These are phyloP conservation scores for Caenorhabditis remanei DNA, from an alignment of 1,140 invertebrate species.

Conservation along the genomic window DNA sequence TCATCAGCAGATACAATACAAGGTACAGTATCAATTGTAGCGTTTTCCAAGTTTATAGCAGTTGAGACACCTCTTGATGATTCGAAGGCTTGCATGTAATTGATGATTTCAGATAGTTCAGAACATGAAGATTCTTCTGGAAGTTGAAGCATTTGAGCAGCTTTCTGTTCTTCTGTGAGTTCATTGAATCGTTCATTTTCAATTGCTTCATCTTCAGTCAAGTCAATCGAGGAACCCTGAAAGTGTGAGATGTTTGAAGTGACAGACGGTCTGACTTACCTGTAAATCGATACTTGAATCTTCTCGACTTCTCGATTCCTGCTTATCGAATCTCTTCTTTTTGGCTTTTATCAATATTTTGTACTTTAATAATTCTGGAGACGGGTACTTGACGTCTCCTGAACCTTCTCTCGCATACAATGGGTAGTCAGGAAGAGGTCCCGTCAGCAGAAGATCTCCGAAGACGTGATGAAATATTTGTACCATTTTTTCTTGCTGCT, in stretches of 20 bases:
- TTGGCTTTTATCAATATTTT: conserved; percentile 99
- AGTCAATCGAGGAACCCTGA: neutral
- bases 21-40: neutral
- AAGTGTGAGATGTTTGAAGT: neutral
- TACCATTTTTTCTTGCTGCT: conserved; percentile 90
- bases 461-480: conserved; percentile 98
- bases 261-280: too few species aligned
- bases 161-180: conserved; percentile 36
- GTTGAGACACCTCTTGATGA: neutral
- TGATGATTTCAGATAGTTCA: conserved; percentile 4
- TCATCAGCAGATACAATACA: conserved; percentile 41
- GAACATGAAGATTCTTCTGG: conserved; percentile 31
- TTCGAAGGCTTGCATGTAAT: conserved; percentile 29
- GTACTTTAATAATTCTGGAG: conserved; percentile 87
- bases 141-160: conserved; percentile 11
- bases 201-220: conserved; percentile 28
- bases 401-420: conserved; percentile 81
- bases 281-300: conserved; percentile 2
- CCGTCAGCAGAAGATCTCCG: conserved; percentile 90
- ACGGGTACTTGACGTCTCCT: conserved; percentile 84
- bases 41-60: conserved; percentile 15
- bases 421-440: conserved; percentile 87
- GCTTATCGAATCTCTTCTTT: conserved; percentile 78
- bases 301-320: conserved; percentile 16
- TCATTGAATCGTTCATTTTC: conserved; percentile 22